Evolutionary conservation across 1,140 invertebrate species (phyloP), one percentile per base, ranked within the genome.

Genomic region (Condylostylus longicornis): DNA sequence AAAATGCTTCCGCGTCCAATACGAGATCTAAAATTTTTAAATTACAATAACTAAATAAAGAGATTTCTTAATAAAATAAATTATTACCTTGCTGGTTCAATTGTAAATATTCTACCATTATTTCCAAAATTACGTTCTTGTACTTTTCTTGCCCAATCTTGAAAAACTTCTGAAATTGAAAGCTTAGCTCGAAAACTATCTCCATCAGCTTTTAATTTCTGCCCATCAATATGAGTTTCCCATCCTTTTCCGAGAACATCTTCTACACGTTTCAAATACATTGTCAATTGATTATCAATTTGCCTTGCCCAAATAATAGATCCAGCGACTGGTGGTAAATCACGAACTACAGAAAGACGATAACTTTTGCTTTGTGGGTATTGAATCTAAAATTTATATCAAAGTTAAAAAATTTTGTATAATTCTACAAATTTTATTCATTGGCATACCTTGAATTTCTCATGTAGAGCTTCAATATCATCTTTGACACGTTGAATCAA

Each of bases 241-340:
- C 96, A 99, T 21, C 90, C 93, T 66, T 95, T 94, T 75, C 83
- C 91, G 19, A 99, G 68, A 25, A 98, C 91, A 70, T 96, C 93
- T 68, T 97, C 94, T 5, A 98, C 93, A 43, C 94, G 72, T 53
- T 87, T 81, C 52, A 98, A 74, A 61, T 96, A 98, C 42, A 90
- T 88, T 17, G 87, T 90, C n/a, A 99, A 69, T 62, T 98, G 94
- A 43, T 93, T 75, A 64, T 98, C 93, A 52, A 99, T 98, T 66
- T 97, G 91, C 54, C 88, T 87, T 2, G 93, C 90, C 95, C 95
- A 99, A 45, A 98, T 91, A 44, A 99, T 98, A 33, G 87, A 95
- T 1, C 94, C 94, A 23, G 91, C 83, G 3, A 98, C 86, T 1
- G 90, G 91, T 8, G 95, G 95, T 44, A 98, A 64, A 66, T 98